Evolutionary conservation across 2,888 invertebrate species (phyloP).

Genomic region (Lymantria monacha): DNA sequence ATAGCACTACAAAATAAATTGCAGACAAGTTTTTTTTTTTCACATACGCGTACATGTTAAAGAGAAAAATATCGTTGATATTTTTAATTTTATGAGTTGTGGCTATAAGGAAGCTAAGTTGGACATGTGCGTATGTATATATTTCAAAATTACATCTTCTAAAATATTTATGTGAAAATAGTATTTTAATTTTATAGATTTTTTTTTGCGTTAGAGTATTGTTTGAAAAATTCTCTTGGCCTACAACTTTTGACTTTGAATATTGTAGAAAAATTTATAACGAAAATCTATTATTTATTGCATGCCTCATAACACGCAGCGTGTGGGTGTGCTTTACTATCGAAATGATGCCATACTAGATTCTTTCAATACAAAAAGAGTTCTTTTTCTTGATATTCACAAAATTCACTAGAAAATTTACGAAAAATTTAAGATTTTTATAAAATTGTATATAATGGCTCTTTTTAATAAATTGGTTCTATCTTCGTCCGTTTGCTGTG

Average conservation of each 20-base stretch:
- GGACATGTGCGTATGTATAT: background rate
- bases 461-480: no score
- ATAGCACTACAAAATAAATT: constrained; percentile 35
- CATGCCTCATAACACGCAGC: no score
- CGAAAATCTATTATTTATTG: no score
- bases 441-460: no score
- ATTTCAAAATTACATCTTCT: constrained; percentile 5
- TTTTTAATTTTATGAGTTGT: constrained; percentile 18
- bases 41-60: constrained; percentile 14
- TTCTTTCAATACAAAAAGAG: no score
- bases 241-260: background rate
- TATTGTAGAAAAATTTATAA: no score
- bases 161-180: background rate
- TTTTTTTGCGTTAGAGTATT: background rate
- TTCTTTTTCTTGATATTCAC: no score
- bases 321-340: no score
- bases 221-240: background rate
- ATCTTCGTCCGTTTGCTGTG: no score
- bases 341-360: no score
- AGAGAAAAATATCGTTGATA: constrained; percentile 16
- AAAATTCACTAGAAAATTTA: no score
- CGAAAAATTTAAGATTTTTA: no score
- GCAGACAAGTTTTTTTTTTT: constrained; percentile 14
- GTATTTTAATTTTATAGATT: background rate
- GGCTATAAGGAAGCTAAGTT: constrained; percentile 20